These are phyloP conservation scores for Agrenia bidenticulata DNA, from an alignment of 2,888 invertebrate genomes.

Conservation along the genomic window DNA sequence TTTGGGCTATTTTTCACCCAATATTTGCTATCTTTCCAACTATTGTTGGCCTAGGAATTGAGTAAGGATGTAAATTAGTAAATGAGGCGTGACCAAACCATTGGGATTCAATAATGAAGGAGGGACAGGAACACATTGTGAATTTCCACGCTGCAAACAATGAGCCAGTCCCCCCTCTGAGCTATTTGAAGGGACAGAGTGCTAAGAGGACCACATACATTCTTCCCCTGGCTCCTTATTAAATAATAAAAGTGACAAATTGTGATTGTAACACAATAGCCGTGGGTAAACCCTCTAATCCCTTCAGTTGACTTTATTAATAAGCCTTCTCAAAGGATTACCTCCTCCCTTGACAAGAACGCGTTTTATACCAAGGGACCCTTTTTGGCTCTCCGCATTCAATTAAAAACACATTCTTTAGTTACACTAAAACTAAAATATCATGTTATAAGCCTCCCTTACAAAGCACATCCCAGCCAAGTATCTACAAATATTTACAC, in stretches of 20 bases:
- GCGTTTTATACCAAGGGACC: too few relatives aligned
- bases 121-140: slow-evolving; percentile 1
- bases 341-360: neutral
- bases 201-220: neutral
- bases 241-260: slow-evolving; percentile 7
- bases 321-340: slow-evolving; percentile 6
- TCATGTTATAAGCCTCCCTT: too few relatives aligned
- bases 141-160: slow-evolving; percentile 3
- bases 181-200: neutral
- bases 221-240: neutral
- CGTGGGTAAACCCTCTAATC: slow-evolving; percentile 12
- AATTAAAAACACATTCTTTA: too few relatives aligned
- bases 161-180: neutral
- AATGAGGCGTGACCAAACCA: neutral
- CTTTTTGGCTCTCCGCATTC: too few relatives aligned
- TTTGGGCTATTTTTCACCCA: too few relatives aligned
- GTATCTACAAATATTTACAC: too few relatives aligned
- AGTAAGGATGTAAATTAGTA: neutral
- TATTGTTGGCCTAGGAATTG: neutral
- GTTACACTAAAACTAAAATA: too few relatives aligned
- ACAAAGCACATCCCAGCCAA: too few relatives aligned
- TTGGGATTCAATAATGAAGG: neutral
- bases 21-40: too few relatives aligned
- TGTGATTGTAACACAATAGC: slow-evolving; percentile 15
- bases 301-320: slow-evolving; percentile 3